Conservation (phyloP, 2,113 vertebrate species). For the Dasyurus viverrinus region DNA sequence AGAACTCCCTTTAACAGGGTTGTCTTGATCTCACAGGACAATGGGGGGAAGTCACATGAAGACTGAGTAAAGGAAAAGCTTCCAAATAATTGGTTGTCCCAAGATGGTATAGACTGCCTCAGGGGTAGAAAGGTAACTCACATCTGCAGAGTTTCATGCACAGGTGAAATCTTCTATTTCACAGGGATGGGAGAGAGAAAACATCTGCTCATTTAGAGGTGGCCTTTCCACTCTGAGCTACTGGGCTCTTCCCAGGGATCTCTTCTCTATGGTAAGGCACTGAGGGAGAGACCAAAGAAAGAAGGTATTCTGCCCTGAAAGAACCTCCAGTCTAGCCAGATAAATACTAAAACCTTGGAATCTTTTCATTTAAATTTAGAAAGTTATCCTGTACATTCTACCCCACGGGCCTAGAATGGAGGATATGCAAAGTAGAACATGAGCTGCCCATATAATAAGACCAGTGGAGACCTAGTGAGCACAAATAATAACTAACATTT, state of each 20-base stretch:
- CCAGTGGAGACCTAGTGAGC: background rate
- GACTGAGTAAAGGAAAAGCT: background rate
- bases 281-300: background rate
- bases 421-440: background rate
- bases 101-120: background rate
- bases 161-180: background rate
- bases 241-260: background rate
- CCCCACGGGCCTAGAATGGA: background rate
- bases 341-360: background rate
- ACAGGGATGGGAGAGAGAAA: background rate
- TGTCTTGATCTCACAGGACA: background rate
- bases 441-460: background rate
- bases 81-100: background rate
- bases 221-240: background rate
- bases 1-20: background rate
- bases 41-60: background rate
- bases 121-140: background rate
- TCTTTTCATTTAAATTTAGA: background rate
- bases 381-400: background rate
- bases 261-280: background rate
- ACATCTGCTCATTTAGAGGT: background rate
- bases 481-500: no score
- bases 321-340: background rate
- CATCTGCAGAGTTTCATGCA: rapidly evolving
- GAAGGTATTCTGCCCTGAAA: background rate